Percentiles rank a stretch among this genome's conserved stretches.
These are phyloP conservation scores for Choristoneura fumiferana DNA, from an alignment of 1,140 invertebrate genomes.

Conservation along the genomic window DNA sequence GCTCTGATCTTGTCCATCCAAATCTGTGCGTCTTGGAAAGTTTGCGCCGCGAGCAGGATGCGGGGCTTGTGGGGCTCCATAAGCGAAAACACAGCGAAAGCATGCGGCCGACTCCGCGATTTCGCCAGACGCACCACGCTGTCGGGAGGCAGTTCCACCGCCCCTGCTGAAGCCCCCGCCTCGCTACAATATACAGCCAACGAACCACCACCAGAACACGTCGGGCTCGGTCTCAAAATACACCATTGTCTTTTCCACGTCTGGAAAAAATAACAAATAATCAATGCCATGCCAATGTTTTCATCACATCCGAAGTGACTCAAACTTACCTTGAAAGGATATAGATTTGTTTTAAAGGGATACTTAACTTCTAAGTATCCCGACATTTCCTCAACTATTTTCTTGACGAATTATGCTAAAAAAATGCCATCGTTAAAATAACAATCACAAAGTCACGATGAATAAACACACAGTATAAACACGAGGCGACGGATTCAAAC, in stretches of 20 bases:
- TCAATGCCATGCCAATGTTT: slow-evolving; percentile 37
- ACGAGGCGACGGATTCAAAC: slow-evolving; percentile 28
- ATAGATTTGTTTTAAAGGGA: slow-evolving; percentile 65
- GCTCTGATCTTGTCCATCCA: slow-evolving; percentile 70
- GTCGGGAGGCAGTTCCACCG: slow-evolving; percentile 54
- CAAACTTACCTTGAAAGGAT: slow-evolving; percentile 68
- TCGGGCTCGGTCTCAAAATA: slow-evolving; percentile 62
- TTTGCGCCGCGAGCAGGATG: slow-evolving; percentile 55
- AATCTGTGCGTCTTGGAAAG: slow-evolving; percentile 51
- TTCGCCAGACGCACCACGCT: slow-evolving; percentile 59
- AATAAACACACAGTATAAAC: slow-evolving; percentile 18
- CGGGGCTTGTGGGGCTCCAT: slow-evolving; percentile 57
- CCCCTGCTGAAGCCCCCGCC: slow-evolving; percentile 59
- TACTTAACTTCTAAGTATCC: slow-evolving; percentile 72
- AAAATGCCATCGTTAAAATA: slow-evolving; percentile 19
- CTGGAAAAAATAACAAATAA: slow-evolving; percentile 51
- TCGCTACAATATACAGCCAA: slow-evolving; percentile 67
- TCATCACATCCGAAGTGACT: slow-evolving; percentile 18
- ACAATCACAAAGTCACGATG: not conserved
- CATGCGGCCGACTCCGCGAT: slow-evolving; percentile 60
- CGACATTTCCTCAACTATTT: slow-evolving; percentile 46
- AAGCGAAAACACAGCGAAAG: slow-evolving; percentile 63
- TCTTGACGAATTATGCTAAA: not conserved
- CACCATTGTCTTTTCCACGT: slow-evolving; percentile 73
- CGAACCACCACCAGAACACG: slow-evolving; percentile 49